Percentiles rank a stretch among this genome's conserved stretches.
Evolutionary conservation across 2,113 vertebrate species (phyloP).

Genomic region (Murina feae): DNA sequence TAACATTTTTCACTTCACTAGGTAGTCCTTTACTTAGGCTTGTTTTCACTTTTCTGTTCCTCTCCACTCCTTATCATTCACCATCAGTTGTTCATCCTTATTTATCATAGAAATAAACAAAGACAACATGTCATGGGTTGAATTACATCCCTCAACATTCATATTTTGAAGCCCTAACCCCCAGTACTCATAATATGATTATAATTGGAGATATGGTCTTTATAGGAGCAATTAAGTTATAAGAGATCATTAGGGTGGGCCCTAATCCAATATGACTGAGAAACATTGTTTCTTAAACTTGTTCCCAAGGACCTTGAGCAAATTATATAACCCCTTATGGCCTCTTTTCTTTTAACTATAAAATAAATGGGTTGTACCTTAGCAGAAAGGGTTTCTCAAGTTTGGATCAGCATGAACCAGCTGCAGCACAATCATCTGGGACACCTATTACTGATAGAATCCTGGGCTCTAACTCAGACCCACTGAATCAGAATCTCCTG

Average conservation of each 20-base stretch:
- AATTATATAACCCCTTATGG: not conserved
- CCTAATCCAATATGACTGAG: not conserved
- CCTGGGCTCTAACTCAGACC: not conserved
- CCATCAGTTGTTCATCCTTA: not conserved
- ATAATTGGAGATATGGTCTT: not conserved
- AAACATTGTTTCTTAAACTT: not conserved
- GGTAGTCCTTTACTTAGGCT: not conserved
- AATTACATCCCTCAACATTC: not conserved
- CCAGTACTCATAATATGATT: not conserved
- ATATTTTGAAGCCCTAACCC: not conserved
- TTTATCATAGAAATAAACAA: slow-evolving; percentile 9
- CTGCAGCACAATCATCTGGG: not conserved
- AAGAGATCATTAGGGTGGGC: not conserved
- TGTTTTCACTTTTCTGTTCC: not conserved
- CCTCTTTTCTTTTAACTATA: not conserved
- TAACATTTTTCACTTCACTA: not conserved
- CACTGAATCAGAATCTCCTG: not conserved
- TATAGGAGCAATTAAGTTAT: not conserved
- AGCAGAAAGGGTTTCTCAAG: not conserved
- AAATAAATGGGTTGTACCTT: not conserved
- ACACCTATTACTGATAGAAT: not conserved
- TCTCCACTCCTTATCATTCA: not conserved
- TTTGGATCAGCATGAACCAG: not conserved
- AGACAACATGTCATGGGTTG: not conserved
- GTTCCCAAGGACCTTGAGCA: not conserved